Base-by-base conservation (phyloP, 2,888 invertebrate species). In the Catocala fraxini region DNA sequence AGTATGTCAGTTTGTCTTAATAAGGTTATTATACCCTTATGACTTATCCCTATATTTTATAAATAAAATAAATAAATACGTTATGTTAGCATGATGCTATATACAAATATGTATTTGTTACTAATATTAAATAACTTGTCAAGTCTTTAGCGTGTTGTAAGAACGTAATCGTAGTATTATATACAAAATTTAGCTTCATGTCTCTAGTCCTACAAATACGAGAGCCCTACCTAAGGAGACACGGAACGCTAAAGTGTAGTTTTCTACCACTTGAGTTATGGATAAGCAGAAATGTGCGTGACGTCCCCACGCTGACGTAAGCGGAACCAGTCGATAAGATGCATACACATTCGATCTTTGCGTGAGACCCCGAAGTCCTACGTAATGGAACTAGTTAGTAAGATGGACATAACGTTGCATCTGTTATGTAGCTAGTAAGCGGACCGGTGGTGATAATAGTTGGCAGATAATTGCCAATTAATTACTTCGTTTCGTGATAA, bases 241-340 rank as follows among this genome's bases (percentile, higher is more conserved):
- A 39, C 35, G 35, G 35, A 54, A 59, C 42, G 15, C 34, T 9
- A 59, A 60, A 51, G 54, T 54, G 39, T 12, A 45, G 59, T 68
- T 53, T 63, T 66, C 59, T 47, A 51, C 56, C 43, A 61, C 47
- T 59, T 54, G 58, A 74, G 55, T 59, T 68, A 64, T 69, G 51
- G 56, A 56, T 59, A 69, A 52, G 54, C 54, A 56, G 67, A 71
- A 70, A 70, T 13, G 48, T 58, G 65, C 56, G 59, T 56, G 59
- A 68, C 65, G 71, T 63, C 65, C 67, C 34, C 15, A 25, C 13
- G 42, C 48, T 46, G 45, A 59, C 71, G 68, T 70, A 71, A 77
- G 48, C 49, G 7, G 33, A 58, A 62, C 55, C 55, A 34, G 43
- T 60, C 56, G 51, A 62, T 35, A 61, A 53, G 53, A 56, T 46